Conservation (phyloP, 2,888 invertebrate species). For the Pegoplata infirma region DNA sequence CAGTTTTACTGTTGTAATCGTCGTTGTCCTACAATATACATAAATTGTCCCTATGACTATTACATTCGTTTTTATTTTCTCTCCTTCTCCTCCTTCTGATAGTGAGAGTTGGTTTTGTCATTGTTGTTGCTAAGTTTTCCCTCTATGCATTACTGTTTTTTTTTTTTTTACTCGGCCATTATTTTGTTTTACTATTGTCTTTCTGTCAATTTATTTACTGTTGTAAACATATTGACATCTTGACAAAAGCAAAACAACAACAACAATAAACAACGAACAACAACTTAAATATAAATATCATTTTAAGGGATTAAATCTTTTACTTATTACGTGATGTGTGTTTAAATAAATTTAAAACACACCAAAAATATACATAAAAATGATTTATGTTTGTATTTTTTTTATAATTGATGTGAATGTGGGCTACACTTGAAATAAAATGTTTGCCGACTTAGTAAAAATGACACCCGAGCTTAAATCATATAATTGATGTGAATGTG, state of each 20-base stretch:
- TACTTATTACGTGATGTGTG: conserved; percentile 22
- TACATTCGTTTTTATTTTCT: conserved; percentile 5
- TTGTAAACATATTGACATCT: conserved; percentile 45
- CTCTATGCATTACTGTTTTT: not conserved
- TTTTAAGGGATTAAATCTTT: conserved; percentile 40
- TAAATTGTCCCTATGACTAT: not conserved
- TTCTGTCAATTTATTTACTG: conserved; percentile 45
- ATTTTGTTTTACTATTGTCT: too few species aligned
- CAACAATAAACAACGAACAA: too few species aligned
- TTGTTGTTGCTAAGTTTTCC: not conserved
- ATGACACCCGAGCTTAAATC: too few species aligned
- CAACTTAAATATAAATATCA: conserved; percentile 41
- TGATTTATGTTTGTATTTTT: not conserved
- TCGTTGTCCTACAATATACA: not conserved
- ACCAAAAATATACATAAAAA: not conserved
- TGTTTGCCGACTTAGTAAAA: too few species aligned
- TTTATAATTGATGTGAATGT: conserved; percentile 1
- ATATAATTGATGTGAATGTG: too few species aligned
- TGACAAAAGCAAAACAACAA: too few species aligned
- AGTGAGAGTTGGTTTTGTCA: not conserved
- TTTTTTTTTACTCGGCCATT: conserved; percentile 38
- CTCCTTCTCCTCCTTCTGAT: not conserved
- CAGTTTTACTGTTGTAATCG: not conserved
- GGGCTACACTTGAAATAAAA: too few species aligned
- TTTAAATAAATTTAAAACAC: conserved; percentile 17